Evolutionary conservation across 2,888 invertebrate genomes (phyloP).

Genomic region (Sphecodes monilicornis): DNA sequence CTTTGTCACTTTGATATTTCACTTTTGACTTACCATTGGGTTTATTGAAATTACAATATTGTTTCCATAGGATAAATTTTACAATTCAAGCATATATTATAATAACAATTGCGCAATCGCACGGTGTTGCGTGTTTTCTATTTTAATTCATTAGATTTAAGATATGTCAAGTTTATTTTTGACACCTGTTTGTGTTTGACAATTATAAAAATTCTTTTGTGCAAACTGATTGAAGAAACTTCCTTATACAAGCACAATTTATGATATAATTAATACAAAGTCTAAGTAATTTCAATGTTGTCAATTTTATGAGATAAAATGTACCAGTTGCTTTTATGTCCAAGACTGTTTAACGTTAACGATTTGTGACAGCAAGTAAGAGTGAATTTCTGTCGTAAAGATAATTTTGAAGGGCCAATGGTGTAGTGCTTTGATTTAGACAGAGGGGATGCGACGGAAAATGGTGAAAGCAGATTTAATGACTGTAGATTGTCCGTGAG

Average conservation of each 20-base stretch:
- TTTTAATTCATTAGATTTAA: too few species aligned
- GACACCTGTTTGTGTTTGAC: too few species aligned
- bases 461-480: not conserved
- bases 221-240: not conserved
- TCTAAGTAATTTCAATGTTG: not conserved
- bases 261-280: not conserved
- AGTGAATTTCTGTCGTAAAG: not conserved
- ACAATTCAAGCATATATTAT: too few species aligned
- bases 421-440: not conserved
- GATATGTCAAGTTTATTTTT: not conserved
- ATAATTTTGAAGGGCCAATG: not conserved
- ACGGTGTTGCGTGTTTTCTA: not conserved
- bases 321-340: not conserved
- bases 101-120: too few species aligned
- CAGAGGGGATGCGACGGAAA: not conserved
- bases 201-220: not conserved
- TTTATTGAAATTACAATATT: too few species aligned
- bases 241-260: not conserved
- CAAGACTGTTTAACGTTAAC: not conserved
- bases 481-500: not conserved
- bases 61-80: too few species aligned
- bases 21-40: too few species aligned
- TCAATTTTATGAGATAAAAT: not conserved
- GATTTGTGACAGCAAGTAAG: not conserved
- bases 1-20: too few species aligned